Percentiles rank a stretch among this genome's conserved stretches.
phyloP scores from a whole-genome alignment of 2,888 invertebrate species.

The Automeris io region DNA sequence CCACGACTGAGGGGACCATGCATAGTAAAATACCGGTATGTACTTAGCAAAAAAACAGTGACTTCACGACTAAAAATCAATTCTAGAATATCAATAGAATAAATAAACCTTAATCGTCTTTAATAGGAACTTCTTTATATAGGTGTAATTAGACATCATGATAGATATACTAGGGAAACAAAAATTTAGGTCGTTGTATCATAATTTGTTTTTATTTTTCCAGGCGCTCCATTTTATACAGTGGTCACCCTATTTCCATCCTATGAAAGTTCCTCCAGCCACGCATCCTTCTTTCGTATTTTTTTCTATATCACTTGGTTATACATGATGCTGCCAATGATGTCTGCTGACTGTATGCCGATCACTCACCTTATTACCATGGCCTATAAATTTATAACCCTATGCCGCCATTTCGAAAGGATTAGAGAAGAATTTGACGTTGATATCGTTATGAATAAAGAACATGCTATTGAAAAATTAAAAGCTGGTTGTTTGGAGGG shows the following conservation, averaged over 20 bases:
- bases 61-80: no score
- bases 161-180: no score
- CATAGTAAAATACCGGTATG: no score
- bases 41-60: no score
- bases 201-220: slow-evolving; percentile 14
- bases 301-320: slow-evolving; percentile 61
- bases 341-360: slow-evolving; percentile 62
- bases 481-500: slow-evolving; percentile 47
- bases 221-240: slow-evolving; percentile 59
- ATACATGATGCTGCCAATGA: slow-evolving; percentile 68
- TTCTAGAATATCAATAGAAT: no score
- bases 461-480: slow-evolving; percentile 35
- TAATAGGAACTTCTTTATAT: no score
- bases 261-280: slow-evolving; percentile 43
- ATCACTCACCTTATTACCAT: slow-evolving; percentile 54
- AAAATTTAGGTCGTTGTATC: no score
- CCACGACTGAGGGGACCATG: no score
- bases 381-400: slow-evolving; percentile 53
- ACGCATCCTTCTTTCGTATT: slow-evolving; percentile 41
- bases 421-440: slow-evolving; percentile 40
- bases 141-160: no score
- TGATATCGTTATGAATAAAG: slow-evolving; percentile 30
- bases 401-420: slow-evolving; percentile 44
- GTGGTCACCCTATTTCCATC: slow-evolving; percentile 59
- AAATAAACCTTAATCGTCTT: no score